These are phyloP conservation scores for Machimus atricapillus DNA, from an alignment of 2,888 invertebrate genomes.

Conservation along the genomic window DNA sequence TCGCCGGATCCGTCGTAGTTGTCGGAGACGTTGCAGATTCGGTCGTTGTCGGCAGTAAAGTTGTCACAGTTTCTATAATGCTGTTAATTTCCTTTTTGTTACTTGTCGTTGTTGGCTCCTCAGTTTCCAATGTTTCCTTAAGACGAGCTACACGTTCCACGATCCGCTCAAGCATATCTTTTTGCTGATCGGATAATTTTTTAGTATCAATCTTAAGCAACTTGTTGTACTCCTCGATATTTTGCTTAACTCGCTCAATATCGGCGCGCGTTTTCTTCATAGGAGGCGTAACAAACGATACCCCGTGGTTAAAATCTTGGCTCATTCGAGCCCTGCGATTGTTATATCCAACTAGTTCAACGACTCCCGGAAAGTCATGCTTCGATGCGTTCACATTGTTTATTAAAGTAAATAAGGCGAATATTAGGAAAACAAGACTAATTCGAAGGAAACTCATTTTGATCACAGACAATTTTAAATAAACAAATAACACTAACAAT, in stretches of 20 bases:
- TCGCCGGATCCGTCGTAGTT: not conserved
- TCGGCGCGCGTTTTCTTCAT: conserved; percentile 59
- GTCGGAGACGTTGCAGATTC: not conserved
- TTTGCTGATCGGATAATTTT: conserved; percentile 60
- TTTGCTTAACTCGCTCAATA: conserved; percentile 60
- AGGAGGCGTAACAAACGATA: conserved; percentile 49
- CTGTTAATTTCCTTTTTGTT: not conserved
- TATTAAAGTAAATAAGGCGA: conserved; percentile 2
- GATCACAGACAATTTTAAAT: conserved; percentile 27
- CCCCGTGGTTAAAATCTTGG: conserved; percentile 12
- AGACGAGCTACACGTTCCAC: conserved; percentile 61
- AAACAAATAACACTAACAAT: not conserved
- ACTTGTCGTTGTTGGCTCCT: conserved; percentile 43
- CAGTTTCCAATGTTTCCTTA: conserved; percentile 59
- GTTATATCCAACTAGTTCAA: conserved; percentile 60
- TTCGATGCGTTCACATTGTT: conserved; percentile 39
- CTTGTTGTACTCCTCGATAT: conserved; percentile 60
- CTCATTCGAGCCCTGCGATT: conserved; percentile 55
- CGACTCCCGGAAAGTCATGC: conserved; percentile 58
- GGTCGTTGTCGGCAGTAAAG: conserved; percentile 12
- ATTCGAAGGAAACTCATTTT: conserved; percentile 39
- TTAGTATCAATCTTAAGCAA: conserved; percentile 59
- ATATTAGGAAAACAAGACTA: conserved; percentile 32
- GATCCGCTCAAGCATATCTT: conserved; percentile 60
- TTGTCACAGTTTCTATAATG: conserved; percentile 17